These are phyloP conservation scores for Periphyllus acericola DNA, from an alignment of 2,888 invertebrate genomes.

Conservation along the genomic window DNA sequence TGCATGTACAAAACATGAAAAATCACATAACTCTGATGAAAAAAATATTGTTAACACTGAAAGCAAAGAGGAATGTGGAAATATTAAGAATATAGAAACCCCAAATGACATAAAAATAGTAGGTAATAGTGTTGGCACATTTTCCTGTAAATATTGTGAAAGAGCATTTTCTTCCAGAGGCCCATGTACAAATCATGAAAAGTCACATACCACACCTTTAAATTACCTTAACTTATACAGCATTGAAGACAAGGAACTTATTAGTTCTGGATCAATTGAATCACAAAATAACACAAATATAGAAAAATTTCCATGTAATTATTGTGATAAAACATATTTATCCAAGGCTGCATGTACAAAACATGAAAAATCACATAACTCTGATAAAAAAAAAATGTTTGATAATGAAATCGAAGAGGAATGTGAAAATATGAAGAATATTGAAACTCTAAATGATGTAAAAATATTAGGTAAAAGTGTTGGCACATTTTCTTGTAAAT, in stretches of 20 bases:
- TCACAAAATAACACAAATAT: not conserved
- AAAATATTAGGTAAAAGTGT: not conserved
- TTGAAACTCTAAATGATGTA: not conserved
- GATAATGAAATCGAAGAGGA: not conserved
- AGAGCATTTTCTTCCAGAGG: not conserved
- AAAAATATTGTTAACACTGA: not conserved
- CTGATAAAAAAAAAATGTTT: not conserved
- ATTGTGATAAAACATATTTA: not conserved
- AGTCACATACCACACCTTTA: not conserved
- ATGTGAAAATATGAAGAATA: not conserved
- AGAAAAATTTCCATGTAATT: not conserved
- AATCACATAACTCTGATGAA: not conserved
- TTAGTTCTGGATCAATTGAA: too few species aligned
- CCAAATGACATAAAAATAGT: not conserved
- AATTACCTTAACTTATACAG: too few species aligned
- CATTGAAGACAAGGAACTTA: not conserved
- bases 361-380: not conserved
- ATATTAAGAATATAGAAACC: not conserved
- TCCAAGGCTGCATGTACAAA: too few species aligned
- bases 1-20: not conserved
- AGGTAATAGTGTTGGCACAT: not conserved
- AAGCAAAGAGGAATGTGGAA: not conserved
- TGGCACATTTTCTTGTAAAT: not conserved
- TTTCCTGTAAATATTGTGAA: not conserved
- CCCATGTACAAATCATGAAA: conserved; percentile 23